phyloP scores from a whole-genome alignment of 92 coral and sea anemone species.

The Paramuricea clavata region DNA sequence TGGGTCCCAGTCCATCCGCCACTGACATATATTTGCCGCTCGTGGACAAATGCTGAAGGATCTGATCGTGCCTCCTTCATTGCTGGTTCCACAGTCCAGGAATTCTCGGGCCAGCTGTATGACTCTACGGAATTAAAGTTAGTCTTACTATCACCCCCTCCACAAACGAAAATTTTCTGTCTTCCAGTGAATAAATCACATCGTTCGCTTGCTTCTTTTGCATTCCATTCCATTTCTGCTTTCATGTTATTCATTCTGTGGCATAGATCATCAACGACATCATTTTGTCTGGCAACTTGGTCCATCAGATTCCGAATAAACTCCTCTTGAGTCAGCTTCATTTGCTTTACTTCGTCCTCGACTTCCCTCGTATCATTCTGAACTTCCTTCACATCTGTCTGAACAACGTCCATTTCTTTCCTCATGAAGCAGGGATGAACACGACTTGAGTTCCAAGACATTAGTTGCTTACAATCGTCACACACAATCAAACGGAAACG shows the following conservation, averaged over 20 bases:
- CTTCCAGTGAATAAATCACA: not conserved
- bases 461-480: not conserved
- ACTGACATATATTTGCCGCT: not conserved
- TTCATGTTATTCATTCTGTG: not conserved
- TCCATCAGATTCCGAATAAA: constrained; percentile 2
- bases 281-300: not conserved
- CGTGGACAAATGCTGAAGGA: not conserved
- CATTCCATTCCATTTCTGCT: no score
- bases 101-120: constrained; percentile 4
- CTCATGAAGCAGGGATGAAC: not conserved
- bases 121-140: not conserved
- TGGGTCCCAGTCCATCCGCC: constrained; percentile 4
- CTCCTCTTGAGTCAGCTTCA: constrained; percentile 10
- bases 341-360: not conserved
- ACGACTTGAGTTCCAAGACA: not conserved
- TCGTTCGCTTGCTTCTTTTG: not conserved
- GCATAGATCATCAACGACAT: not conserved
- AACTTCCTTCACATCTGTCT: no score
- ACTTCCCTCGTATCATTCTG: not conserved
- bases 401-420: not conserved
- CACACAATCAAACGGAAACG: constrained; percentile 10
- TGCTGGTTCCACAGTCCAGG: constrained; percentile 4
- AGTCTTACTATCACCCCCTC: not conserved
- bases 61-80: not conserved
- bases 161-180: not conserved